Percentiles rank a stretch among this genome's conserved stretches.
Conservation (phyloP, 2,113 vertebrate species). For the Albula goreensis region DNA sequence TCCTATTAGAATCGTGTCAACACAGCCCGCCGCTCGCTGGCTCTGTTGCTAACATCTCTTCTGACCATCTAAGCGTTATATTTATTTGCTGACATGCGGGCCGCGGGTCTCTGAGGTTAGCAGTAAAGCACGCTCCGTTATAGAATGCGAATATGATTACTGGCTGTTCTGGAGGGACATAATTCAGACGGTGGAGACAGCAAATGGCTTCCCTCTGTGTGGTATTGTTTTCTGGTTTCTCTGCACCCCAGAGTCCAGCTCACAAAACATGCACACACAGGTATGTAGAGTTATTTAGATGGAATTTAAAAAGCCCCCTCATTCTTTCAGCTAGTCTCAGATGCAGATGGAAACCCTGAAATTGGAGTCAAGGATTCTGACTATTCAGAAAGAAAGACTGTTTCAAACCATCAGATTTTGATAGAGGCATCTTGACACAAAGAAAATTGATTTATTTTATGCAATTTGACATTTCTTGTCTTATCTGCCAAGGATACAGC, state of each 20-base stretch:
- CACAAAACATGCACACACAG: too few relatives aligned
- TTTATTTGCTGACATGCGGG: slow-evolving; percentile 5
- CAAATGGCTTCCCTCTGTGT: not conserved
- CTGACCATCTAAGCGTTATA: slow-evolving; percentile 1
- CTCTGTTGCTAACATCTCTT: not conserved
- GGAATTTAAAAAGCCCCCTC: not conserved
- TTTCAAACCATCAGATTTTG: not conserved
- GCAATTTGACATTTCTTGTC: too few relatives aligned
- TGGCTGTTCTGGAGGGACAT: not conserved
- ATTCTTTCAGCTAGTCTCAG: not conserved
- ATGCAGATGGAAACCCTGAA: not conserved
- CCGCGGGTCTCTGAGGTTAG: not conserved
- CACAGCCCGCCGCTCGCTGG: not conserved
- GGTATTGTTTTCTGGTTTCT: not conserved
- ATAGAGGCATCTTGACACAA: not conserved
- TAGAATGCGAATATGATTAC: not conserved
- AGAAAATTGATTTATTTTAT: not conserved
- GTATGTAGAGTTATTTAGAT: not conserved
- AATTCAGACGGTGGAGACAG: not conserved
- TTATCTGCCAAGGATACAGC: too few relatives aligned
- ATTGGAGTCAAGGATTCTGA: not conserved
- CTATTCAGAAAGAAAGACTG: not conserved
- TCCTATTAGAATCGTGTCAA: not conserved
- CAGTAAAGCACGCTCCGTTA: not conserved
- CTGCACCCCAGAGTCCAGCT: not conserved